phyloP scores from a whole-genome alignment of 1,140 invertebrate genomes.

The Drosophila fuyamai region DNA sequence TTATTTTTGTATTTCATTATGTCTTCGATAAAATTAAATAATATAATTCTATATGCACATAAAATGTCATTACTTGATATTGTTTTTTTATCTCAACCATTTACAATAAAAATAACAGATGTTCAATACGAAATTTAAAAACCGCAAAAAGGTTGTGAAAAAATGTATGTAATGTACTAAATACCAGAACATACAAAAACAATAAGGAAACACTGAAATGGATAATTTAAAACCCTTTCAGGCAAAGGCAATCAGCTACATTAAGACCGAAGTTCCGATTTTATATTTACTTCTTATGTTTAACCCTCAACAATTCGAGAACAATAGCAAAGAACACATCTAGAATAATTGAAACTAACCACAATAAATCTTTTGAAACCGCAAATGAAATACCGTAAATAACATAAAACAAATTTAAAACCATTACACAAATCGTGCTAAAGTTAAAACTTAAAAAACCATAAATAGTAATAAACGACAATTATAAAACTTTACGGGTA shows the following conservation, averaged over 20 bases:
- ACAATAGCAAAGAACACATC: neutral
- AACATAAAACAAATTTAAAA: neutral
- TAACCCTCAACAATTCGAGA: neutral
- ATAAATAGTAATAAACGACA: neutral
- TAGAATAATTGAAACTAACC: neutral
- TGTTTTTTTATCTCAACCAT: neutral
- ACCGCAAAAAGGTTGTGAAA: neutral
- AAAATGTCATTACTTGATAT: neutral
- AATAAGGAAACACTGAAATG: neutral
- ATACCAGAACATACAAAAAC: no score
- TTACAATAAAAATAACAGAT: neutral
- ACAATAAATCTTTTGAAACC: neutral
- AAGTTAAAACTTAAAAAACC: neutral
- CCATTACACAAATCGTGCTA: neutral
- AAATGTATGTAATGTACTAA: no score
- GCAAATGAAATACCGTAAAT: neutral
- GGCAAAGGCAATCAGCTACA: no score
- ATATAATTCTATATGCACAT: no score
- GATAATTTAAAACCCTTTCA: no score
- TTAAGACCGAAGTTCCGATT: no score
- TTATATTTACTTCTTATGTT: neutral
- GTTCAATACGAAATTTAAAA: neutral
- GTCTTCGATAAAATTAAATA: neutral
- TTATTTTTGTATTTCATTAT: neutral
- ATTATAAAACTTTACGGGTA: neutral